These are phyloP conservation scores for Balearica regulorum DNA, from an alignment of 2,797 vertebrate genomes.

Conservation along the genomic window DNA sequence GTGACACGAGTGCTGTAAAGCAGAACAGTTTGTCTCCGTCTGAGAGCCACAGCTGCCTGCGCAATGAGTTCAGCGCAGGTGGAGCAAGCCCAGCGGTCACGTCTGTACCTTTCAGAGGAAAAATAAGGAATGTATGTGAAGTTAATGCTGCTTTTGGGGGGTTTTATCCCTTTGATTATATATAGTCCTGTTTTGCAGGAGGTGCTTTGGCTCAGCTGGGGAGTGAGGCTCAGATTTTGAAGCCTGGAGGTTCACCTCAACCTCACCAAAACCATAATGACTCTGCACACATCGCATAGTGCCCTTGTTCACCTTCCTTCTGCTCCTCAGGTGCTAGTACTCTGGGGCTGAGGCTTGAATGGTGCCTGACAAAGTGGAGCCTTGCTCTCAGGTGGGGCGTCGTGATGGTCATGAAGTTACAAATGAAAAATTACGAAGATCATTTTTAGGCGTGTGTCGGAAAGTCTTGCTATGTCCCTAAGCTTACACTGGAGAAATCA, in stretches of 20 bases:
- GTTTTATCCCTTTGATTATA: neutral
- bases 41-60: neutral
- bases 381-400: neutral
- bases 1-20: neutral
- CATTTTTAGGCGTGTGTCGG: neutral
- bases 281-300: neutral
- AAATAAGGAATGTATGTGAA: neutral
- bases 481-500: neutral
- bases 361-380: neutral
- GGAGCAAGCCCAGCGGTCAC: neutral
- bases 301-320: neutral
- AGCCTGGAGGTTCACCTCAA: neutral
- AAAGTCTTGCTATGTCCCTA: neutral
- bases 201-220: neutral
- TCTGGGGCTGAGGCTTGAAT: neutral
- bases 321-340: neutral
- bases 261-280: neutral
- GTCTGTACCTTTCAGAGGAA: neutral
- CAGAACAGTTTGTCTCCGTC: neutral
- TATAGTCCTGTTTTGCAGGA: neutral
- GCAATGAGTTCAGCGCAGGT: rapidly evolving
- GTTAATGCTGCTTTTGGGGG: neutral
- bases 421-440: neutral
- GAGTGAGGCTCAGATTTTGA: neutral
- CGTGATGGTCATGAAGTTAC: neutral